Evolutionary conservation across 2,888 invertebrate species (phyloP).

Genomic region (Volucella inanis): DNA sequence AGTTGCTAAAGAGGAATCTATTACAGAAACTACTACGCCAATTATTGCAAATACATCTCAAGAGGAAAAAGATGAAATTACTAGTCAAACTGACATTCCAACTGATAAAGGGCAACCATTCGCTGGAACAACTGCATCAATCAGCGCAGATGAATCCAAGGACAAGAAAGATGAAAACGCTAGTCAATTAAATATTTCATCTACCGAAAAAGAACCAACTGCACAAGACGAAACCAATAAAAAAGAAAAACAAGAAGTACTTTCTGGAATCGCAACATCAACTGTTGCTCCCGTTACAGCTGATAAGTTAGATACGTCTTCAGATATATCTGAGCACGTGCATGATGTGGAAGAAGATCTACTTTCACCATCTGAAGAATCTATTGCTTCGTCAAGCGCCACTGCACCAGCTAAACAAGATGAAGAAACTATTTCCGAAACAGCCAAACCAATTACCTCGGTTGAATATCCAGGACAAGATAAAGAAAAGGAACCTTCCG

Average conservation of each 20-base stretch:
- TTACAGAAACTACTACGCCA: slow-evolving; percentile 41
- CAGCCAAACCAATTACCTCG: slow-evolving; percentile 50
- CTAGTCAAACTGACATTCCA: slow-evolving; percentile 5
- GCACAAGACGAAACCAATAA: too few species aligned
- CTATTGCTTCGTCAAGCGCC: slow-evolving; percentile 2
- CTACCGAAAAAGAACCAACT: slow-evolving; percentile 5
- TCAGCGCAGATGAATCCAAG: slow-evolving; percentile 31
- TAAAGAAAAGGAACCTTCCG: slow-evolving; percentile 13
- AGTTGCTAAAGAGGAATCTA: slow-evolving; percentile 1
- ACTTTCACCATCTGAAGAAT: slow-evolving; percentile 18
- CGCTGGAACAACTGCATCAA: slow-evolving; percentile 13
- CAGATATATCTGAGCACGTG: too few species aligned
- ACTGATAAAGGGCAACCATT: neutral
- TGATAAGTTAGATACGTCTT: too few species aligned
- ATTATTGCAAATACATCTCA: slow-evolving; percentile 43
- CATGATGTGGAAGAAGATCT: slow-evolving; percentile 7
- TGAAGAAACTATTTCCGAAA: slow-evolving; percentile 58
- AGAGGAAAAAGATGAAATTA: neutral
- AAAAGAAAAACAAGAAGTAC: too few species aligned
- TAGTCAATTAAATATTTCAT: neutral
- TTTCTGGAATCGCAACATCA: too few species aligned
- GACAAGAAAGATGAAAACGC: slow-evolving; percentile 62
- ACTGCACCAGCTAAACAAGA: slow-evolving; percentile 39
- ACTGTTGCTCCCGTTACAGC: too few species aligned
- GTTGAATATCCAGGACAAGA: slow-evolving; percentile 23